Conservation (phyloP, 2,888 invertebrate genomes). For the Pseudococcus longispinus region DNA sequence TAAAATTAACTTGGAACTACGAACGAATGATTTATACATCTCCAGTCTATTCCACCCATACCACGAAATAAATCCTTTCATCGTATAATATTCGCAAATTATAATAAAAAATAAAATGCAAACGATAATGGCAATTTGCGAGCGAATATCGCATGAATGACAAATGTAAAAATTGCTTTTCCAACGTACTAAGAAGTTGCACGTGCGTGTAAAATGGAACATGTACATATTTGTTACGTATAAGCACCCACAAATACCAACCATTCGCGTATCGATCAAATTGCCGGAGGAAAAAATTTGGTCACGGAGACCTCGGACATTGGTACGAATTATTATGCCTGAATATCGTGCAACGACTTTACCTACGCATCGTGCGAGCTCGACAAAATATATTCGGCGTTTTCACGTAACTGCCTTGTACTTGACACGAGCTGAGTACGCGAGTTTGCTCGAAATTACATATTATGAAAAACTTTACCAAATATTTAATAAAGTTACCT, state of each 20-base stretch:
- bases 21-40: neutral
- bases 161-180: constrained; percentile 40
- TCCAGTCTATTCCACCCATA: neutral
- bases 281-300: constrained; percentile 33
- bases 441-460: neutral
- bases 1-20: neutral
- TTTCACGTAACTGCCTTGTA: constrained; percentile 35
- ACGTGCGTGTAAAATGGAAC: constrained; percentile 35
- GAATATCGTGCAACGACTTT: constrained; percentile 51
- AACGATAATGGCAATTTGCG: constrained; percentile 30
- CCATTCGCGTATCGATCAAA: constrained; percentile 19
- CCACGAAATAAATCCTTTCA: neutral
- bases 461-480: neutral
- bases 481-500: constrained; percentile 18
- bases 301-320: constrained; percentile 53
- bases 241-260: neutral
- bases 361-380: constrained; percentile 17
- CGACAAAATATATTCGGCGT: constrained; percentile 32
- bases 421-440: neutral
- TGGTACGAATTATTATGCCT: constrained; percentile 50
- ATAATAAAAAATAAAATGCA: neutral
- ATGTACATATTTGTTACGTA: neutral
- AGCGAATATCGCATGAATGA: constrained; percentile 37
- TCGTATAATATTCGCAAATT: constrained; percentile 19
- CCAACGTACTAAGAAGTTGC: neutral